Conservation (phyloP, 2,888 invertebrate genomes). For the Cerastoderma edule region DNA sequence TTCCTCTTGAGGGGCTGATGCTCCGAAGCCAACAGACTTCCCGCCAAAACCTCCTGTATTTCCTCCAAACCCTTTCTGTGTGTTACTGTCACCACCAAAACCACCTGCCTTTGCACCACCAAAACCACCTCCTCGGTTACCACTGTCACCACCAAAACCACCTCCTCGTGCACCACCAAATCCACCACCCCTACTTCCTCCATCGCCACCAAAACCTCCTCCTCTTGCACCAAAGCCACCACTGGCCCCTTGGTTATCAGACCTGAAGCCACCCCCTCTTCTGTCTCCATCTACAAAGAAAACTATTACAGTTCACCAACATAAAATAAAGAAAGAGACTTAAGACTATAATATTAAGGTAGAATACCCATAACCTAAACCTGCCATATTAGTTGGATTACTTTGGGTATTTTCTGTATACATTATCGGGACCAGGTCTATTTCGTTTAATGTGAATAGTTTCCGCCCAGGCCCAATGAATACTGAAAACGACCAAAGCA, state of each 20-base stretch:
- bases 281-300: conserved; percentile 14
- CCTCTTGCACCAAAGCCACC: conserved; percentile 33
- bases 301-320: no score
- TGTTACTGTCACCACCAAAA: conserved; percentile 10
- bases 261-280: conserved; percentile 12
- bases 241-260: conserved; percentile 17
- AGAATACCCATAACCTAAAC: no score
- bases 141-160: conserved; percentile 21
- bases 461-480: no score
- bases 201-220: conserved; percentile 39
- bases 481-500: no score
- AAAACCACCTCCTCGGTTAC: conserved; percentile 28
- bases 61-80: conserved; percentile 36
- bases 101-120: conserved; percentile 13
- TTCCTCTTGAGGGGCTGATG: conserved; percentile 20
- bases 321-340: no score
- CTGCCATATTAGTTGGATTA: no score
- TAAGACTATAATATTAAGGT: no score
- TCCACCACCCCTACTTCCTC: conserved; percentile 43
- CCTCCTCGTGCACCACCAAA: conserved; percentile 32
- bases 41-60: conserved; percentile 32
- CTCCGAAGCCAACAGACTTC: conserved; percentile 19
- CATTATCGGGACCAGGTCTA: no score
- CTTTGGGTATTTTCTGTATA: no score
- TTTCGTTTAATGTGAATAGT: no score